Evolutionary conservation across 2,888 invertebrate species (phyloP).

Genomic region (Hylaea fasciaria): DNA sequence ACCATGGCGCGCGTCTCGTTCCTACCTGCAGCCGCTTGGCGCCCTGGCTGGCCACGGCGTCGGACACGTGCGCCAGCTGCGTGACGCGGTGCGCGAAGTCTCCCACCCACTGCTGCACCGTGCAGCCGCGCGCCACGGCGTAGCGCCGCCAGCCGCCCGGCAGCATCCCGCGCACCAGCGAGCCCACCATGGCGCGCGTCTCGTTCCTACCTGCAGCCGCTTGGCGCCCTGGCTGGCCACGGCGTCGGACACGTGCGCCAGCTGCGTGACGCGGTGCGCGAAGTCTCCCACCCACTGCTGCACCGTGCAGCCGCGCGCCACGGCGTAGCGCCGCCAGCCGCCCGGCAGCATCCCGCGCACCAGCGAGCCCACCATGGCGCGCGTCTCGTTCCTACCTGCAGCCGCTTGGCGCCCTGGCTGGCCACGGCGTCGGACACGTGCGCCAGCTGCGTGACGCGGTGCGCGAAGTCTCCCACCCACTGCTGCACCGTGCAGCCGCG

Average conservation of each 20-base stretch:
- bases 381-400: constrained; percentile 97
- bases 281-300: constrained; percentile 99
- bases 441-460: constrained; percentile 96
- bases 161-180: constrained; percentile 97
- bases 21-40: constrained; percentile 96
- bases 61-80: constrained; percentile 92
- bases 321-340: constrained; percentile 97
- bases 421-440: constrained; percentile 90
- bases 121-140: constrained; percentile 96
- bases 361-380: no score
- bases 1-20: constrained; percentile 98
- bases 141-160: constrained; percentile 97
- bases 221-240: constrained; percentile 95
- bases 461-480: constrained; percentile 99
- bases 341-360: constrained; percentile 95
- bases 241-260: constrained; percentile 90
- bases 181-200: constrained; percentile 96
- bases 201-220: constrained; percentile 99
- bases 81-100: constrained; percentile 98
- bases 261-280: constrained; percentile 95
- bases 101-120: constrained; percentile 98
- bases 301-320: constrained; percentile 96
- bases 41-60: constrained; percentile 92
- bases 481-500: constrained; percentile 96
- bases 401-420: constrained; percentile 96